These are phyloP conservation scores for Rhagologus leucostigma DNA, from an alignment of 2,113 vertebrate species.

Conservation along the genomic window DNA sequence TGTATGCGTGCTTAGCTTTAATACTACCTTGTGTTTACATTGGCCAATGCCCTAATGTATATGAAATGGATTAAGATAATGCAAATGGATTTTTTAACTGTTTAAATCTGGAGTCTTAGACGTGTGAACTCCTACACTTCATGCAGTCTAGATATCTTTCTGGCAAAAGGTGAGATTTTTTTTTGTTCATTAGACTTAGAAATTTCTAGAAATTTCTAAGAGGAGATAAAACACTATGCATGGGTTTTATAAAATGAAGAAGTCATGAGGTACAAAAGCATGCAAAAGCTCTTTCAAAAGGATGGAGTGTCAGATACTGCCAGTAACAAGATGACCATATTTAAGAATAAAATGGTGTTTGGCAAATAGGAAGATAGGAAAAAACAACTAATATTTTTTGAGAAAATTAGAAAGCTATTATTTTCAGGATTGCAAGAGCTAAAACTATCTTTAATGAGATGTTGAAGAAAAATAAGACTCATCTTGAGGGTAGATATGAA, in stretches of 20 bases:
- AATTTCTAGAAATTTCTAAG: no score
- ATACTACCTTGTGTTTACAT: background rate
- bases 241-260: background rate
- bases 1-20: background rate
- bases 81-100: background rate
- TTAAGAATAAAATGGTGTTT: background rate
- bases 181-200: background rate
- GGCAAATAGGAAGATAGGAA: background rate
- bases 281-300: background rate
- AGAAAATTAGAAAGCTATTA: background rate
- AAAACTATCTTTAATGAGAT: background rate
- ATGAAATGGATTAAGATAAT: background rate
- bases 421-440: background rate
- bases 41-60: background rate
- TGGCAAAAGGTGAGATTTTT: background rate
- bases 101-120: background rate
- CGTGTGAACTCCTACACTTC: background rate
- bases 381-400: background rate
- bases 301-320: background rate
- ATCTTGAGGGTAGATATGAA: background rate
- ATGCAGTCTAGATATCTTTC: background rate
- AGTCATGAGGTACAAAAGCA: background rate
- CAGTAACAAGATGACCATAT: background rate
- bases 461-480: background rate
- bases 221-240: background rate